Percentiles rank a stretch among this genome's conserved stretches.
Conservation (phyloP, 2,113 vertebrate species). For the Megalops atlanticus region DNA sequence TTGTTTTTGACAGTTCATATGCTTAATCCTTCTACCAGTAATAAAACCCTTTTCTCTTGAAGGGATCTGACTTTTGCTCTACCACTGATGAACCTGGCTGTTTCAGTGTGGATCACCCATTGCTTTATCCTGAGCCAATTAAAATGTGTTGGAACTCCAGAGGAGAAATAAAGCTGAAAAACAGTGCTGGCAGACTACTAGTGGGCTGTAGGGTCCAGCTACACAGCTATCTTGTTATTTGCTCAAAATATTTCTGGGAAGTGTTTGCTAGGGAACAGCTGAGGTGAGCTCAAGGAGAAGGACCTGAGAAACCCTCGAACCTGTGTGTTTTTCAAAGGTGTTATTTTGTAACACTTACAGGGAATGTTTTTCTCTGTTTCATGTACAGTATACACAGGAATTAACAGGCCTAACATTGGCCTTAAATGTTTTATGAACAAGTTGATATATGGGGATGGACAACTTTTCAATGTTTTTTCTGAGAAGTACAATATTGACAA, state of each 20-base stretch:
- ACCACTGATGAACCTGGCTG: too few relatives aligned
- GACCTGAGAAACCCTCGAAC: not conserved
- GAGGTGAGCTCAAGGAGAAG: not conserved
- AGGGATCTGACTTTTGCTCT: too few relatives aligned
- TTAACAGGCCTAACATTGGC: too few relatives aligned
- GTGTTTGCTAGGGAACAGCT: not conserved
- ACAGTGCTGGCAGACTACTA: not conserved
- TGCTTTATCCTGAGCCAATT: not conserved
- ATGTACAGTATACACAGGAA: too few relatives aligned
- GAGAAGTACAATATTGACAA: too few relatives aligned
- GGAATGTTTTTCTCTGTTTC: too few relatives aligned
- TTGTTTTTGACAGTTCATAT: too few relatives aligned
- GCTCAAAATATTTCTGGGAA: not conserved
- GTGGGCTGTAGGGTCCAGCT: not conserved
- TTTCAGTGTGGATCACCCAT: not conserved
- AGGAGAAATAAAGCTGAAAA: not conserved
- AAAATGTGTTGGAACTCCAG: not conserved
- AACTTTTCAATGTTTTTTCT: too few relatives aligned
- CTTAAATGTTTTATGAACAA: too few relatives aligned
- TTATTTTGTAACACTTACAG: not conserved
- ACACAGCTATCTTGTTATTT: not conserved
- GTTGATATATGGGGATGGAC: not conserved
- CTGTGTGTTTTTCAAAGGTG: not conserved
- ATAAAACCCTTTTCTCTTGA: too few relatives aligned
- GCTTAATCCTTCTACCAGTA: too few relatives aligned